Percentiles rank a stretch among this genome's conserved stretches.
These are phyloP conservation scores for Polymixis flavicincta DNA, from an alignment of 2,888 invertebrate species.

Conservation along the genomic window DNA sequence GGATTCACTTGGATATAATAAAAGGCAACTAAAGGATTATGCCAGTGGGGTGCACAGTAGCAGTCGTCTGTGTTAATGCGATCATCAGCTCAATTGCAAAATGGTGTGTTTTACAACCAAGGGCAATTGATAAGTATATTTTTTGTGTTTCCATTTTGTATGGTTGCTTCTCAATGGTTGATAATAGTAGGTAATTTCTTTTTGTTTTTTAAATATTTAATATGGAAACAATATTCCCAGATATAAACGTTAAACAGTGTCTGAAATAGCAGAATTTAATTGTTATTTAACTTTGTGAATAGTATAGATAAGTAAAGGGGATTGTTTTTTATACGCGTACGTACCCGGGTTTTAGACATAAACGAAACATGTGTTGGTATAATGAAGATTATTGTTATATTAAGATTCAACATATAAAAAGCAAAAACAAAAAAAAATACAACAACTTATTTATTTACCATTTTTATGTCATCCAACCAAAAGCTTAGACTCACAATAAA, in stretches of 20 bases:
- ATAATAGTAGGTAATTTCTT: no score
- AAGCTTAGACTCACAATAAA: constrained; percentile 22
- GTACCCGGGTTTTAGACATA: not conserved
- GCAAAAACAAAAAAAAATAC: not conserved
- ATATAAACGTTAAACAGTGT: no score
- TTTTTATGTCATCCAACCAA: not conserved
- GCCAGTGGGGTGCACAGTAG: not conserved
- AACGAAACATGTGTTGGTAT: not conserved
- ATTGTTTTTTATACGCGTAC: not conserved
- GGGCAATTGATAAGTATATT: not conserved
- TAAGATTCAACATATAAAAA: no score
- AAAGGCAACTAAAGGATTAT: constrained; percentile 35
- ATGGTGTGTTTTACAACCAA: constrained; percentile 1
- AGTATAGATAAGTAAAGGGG: not conserved
- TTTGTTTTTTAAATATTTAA: no score
- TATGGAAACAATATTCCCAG: not conserved
- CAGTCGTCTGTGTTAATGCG: constrained; percentile 32
- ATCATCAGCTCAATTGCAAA: constrained; percentile 29
- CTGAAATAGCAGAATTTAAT: not conserved
- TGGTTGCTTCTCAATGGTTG: no score
- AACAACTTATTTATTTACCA: not conserved
- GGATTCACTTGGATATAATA: constrained; percentile 32
- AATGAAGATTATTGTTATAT: not conserved
- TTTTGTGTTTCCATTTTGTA: no score
- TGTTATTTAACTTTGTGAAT: no score